These are phyloP conservation scores for Diplazon laetatorius DNA, from an alignment of 2,888 invertebrate genomes.

Conservation along the genomic window DNA sequence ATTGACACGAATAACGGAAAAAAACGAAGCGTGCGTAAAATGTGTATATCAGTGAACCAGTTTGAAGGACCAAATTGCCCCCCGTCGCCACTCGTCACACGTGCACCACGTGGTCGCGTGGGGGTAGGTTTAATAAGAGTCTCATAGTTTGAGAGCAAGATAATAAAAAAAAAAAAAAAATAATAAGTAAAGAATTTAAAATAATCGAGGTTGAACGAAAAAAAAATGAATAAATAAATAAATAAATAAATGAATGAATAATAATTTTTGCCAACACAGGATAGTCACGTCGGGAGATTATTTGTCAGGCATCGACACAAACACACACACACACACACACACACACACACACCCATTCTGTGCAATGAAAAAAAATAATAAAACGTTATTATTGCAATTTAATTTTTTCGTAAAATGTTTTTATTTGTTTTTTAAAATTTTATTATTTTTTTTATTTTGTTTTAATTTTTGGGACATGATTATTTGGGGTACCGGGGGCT, in stretches of 20 bases:
- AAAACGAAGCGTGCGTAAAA: constrained; percentile 53
- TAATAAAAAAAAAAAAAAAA: constrained; percentile 27
- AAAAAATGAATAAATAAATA: neutral
- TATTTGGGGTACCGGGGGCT: constrained; percentile 1
- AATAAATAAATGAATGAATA: too few relatives aligned
- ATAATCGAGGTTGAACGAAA: neutral
- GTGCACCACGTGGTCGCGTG: constrained; percentile 62
- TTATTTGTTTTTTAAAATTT: neutral
- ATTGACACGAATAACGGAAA: constrained; percentile 59
- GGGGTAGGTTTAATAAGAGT: constrained; percentile 59
- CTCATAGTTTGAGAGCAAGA: constrained; percentile 36
- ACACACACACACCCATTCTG: constrained; percentile 7
- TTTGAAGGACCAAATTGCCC: constrained; percentile 76
- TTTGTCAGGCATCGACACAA: constrained; percentile 26
- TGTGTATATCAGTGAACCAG: constrained; percentile 72
- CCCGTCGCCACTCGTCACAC: constrained; percentile 62
- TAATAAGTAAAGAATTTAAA: neutral
- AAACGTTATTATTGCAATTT: neutral
- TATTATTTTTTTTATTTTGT: constrained; percentile 15
- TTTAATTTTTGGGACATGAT: neutral
- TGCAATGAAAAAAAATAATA: constrained; percentile 11
- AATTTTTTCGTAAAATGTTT: neutral
- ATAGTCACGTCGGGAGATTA: constrained; percentile 41
- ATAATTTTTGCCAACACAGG: too few relatives aligned
- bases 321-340: constrained; percentile 4